Percentiles rank a stretch among this genome's conserved stretches.
Evolutionary conservation across 2,113 vertebrate genomes (phyloP).

Genomic region (Penelope pileata): DNA sequence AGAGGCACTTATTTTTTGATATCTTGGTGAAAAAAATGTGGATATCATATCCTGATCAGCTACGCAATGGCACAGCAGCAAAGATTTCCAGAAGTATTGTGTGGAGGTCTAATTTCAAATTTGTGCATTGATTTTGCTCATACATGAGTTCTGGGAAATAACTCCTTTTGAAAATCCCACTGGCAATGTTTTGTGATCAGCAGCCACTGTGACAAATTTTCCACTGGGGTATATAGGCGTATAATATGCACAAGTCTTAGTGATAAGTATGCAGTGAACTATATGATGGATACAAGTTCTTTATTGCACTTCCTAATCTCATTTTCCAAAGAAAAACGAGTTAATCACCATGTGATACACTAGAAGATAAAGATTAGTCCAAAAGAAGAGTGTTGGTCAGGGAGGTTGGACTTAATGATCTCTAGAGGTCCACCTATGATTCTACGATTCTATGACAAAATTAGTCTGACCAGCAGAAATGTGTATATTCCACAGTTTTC

Average conservation of each 20-base stretch:
- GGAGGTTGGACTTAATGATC: too few relatives aligned
- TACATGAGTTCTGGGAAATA: neutral
- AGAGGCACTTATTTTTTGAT: neutral
- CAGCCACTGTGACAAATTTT: neutral
- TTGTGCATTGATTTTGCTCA: neutral
- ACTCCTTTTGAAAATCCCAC: neutral
- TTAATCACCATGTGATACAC: neutral
- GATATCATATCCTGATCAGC: neutral
- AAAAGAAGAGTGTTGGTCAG: neutral
- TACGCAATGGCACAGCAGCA: neutral
- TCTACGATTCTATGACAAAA: neutral
- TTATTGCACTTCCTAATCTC: neutral
- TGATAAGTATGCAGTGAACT: rapidly evolving
- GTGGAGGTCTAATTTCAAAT: neutral
- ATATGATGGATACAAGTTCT: neutral
- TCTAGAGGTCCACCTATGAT: too few relatives aligned
- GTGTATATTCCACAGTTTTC: neutral
- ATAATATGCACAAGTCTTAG: too few relatives aligned
- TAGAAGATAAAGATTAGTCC: neutral
- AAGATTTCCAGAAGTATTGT: neutral
- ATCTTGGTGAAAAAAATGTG: neutral
- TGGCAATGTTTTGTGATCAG: neutral
- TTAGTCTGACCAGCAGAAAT: neutral
- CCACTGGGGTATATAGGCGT: neutral
- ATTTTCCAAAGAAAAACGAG: neutral